These are phyloP conservation scores for Meiosimyza platycephala DNA, from an alignment of 2,888 invertebrate genomes.

Conservation along the genomic window DNA sequence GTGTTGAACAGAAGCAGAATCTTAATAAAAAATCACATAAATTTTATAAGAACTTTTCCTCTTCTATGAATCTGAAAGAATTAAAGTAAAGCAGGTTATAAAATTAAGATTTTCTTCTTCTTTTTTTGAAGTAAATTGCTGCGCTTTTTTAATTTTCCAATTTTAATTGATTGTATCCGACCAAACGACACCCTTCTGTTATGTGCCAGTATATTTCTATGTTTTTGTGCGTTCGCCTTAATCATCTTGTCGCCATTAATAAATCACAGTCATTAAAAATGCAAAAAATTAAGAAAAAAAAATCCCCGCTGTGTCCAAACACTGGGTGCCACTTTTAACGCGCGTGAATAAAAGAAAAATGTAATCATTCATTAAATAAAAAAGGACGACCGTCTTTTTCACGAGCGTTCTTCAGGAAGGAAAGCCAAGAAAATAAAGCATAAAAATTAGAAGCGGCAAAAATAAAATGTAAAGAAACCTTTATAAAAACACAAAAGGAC, in stretches of 20 bases:
- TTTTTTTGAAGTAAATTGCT: not conserved
- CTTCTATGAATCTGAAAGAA: not conserved
- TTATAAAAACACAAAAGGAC: constrained; percentile 50
- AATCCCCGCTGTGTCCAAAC: constrained; percentile 47
- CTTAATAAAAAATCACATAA: constrained; percentile 32
- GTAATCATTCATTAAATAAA: constrained; percentile 49
- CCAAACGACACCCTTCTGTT: constrained; percentile 32
- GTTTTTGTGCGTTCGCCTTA: constrained; percentile 53
- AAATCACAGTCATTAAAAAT: constrained; percentile 66
- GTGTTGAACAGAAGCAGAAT: not conserved
- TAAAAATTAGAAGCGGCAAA: constrained; percentile 6
- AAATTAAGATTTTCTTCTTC: constrained; percentile 3
- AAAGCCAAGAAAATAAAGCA: constrained; percentile 22
- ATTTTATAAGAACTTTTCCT: constrained; percentile 28
- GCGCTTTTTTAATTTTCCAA: constrained; percentile 29
- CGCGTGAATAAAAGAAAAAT: constrained; percentile 32
- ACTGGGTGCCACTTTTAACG: constrained; percentile 26
- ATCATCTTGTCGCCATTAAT: constrained; percentile 65
- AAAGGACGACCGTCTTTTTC: constrained; percentile 24
- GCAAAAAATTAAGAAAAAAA: constrained; percentile 42
- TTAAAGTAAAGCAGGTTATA: not conserved
- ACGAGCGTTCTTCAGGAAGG: constrained; percentile 40
- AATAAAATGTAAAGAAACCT: constrained; percentile 18
- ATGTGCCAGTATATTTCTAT: constrained; percentile 1
- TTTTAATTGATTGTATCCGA: constrained; percentile 44